These are phyloP conservation scores for Sphaerophoria taeniata DNA, from an alignment of 2,888 invertebrate genomes.

Conservation along the genomic window DNA sequence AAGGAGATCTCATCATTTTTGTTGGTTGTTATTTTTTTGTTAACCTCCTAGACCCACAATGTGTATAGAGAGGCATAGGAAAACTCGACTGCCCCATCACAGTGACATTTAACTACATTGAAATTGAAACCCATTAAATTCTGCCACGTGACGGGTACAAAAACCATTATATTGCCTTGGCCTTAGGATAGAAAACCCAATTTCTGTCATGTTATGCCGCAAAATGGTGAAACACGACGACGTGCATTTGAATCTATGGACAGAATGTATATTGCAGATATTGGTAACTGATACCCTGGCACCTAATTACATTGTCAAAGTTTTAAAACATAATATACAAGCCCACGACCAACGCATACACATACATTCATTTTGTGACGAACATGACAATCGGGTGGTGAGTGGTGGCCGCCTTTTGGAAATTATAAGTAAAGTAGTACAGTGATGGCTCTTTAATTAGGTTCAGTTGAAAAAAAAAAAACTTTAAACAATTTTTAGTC, in stretches of 20 bases:
- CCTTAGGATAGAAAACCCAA: slow-evolving; percentile 19
- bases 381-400: slow-evolving; percentile 19
- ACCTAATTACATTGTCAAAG: slow-evolving; percentile 41
- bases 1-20: slow-evolving; percentile 15
- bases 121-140: slow-evolving; percentile 33
- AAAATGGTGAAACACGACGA: slow-evolving; percentile 29
- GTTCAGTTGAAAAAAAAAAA: not conserved
- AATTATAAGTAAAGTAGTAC: not conserved
- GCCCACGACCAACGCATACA: not conserved
- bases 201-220: slow-evolving; percentile 35
- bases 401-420: not conserved
- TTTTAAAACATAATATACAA: not conserved
- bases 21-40: not conserved
- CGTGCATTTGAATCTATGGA: slow-evolving; percentile 40
- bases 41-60: not conserved
- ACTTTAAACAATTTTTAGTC: not conserved
- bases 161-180: not conserved
- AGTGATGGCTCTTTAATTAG: slow-evolving; percentile 19
- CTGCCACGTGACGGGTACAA: not conserved
- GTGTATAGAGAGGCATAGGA: not conserved
- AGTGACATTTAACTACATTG: too few relatives aligned
- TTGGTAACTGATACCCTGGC: slow-evolving; percentile 46
- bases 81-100: not conserved
- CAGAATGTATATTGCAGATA: slow-evolving; percentile 30
- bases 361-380: slow-evolving; percentile 19